Percentiles rank a stretch among this genome's conserved stretches.
Evolutionary conservation across 2,797 vertebrate species (phyloP).

Genomic region (Chloroceryle inda): DNA sequence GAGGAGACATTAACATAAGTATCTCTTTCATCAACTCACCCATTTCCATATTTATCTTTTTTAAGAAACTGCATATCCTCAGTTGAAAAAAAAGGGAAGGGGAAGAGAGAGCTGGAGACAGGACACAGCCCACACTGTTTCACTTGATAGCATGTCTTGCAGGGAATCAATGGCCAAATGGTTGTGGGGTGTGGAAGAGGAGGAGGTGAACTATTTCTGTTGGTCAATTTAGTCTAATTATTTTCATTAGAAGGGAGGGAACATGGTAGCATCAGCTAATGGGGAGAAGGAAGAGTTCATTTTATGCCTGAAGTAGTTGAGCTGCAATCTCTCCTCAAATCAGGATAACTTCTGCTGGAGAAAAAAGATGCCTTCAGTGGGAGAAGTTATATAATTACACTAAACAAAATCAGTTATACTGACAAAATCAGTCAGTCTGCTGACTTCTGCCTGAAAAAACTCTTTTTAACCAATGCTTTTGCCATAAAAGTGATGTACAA

Average conservation of each 20-base stretch:
- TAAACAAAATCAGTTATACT: background rate
- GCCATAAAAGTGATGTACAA: background rate
- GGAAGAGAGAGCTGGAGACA: background rate
- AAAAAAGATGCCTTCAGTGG: background rate
- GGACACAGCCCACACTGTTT: background rate
- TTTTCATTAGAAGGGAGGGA: background rate
- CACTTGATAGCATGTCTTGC: background rate
- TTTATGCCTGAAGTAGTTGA: background rate
- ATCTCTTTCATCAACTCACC: background rate
- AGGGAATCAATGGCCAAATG: background rate
- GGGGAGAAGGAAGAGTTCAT: background rate
- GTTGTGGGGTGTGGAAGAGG: background rate
- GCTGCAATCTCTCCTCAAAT: background rate
- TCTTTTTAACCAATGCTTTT: background rate
- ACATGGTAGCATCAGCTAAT: background rate
- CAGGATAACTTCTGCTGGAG: background rate
- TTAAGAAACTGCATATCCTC: background rate
- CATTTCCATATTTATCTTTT: background rate
- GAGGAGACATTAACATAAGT: background rate
- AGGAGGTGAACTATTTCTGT: background rate
- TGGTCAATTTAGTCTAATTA: background rate
- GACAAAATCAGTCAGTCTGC: background rate
- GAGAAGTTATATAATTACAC: background rate
- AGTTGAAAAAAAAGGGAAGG: background rate
- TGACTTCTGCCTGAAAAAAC: background rate